These are phyloP conservation scores for Tautogolabrus adspersus DNA, from an alignment of 2,113 vertebrate species.

Conservation along the genomic window DNA sequence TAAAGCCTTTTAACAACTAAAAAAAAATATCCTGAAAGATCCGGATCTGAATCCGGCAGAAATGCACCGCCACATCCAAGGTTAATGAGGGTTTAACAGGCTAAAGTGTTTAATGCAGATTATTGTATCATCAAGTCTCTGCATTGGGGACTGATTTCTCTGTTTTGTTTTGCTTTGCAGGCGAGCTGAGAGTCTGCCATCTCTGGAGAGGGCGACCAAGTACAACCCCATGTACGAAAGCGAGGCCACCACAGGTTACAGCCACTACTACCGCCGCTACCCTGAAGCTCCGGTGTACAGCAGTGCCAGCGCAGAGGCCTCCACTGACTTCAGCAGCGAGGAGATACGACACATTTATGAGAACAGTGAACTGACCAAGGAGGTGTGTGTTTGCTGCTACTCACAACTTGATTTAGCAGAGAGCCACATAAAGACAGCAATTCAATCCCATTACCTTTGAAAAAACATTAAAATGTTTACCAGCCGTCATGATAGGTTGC, in stretches of 20 bases:
- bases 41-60: slow-evolving; percentile 5
- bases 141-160: background rate
- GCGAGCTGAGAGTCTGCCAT: slow-evolving; percentile 87
- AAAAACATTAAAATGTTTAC: too few species aligned
- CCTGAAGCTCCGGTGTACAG: slow-evolving; percentile 86
- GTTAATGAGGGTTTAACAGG: slow-evolving; percentile 32
- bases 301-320: slow-evolving; percentile 88
- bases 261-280: slow-evolving; percentile 87
- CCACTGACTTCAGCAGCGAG: slow-evolving; percentile 93
- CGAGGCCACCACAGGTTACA: slow-evolving; percentile 85
- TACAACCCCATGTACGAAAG: slow-evolving; percentile 93
- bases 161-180: slow-evolving; percentile 68
- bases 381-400: slow-evolving; percentile 79
- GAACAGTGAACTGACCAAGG: slow-evolving; percentile 92
- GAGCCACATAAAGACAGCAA: too few species aligned
- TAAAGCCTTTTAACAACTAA: slow-evolving; percentile 34
- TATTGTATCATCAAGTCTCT: background rate
- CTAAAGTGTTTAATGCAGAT: background rate
- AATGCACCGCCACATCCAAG: slow-evolving; percentile 12
- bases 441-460: too few species aligned
- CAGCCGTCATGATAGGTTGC: too few species aligned
- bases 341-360: slow-evolving; percentile 96
- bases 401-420: too few species aligned
- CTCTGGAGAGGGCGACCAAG: slow-evolving; percentile 91
- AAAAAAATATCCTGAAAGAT: slow-evolving; percentile 35